Evolutionary conservation across 2,888 invertebrate genomes (phyloP).

Genomic region (Sisyra nigra): DNA sequence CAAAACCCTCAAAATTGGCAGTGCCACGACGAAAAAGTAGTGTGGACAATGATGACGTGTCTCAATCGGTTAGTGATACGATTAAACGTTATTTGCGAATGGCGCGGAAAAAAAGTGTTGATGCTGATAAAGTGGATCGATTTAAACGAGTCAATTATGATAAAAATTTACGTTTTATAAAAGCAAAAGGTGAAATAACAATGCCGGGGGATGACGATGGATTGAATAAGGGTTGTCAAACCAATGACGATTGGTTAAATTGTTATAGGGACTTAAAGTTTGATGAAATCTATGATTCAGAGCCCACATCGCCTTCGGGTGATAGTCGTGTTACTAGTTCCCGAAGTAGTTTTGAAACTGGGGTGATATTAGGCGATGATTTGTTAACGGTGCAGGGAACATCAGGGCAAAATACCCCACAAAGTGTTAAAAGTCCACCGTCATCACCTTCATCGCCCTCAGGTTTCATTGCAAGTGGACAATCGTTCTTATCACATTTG

Average conservation of each 20-base stretch:
- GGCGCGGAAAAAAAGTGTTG: conserved; percentile 76
- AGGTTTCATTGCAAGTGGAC: conserved; percentile 32
- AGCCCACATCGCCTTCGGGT: conserved; percentile 14
- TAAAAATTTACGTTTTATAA: conserved; percentile 66
- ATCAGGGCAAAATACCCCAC: conserved; percentile 12
- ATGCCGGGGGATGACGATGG: conserved; percentile 67
- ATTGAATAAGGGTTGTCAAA: conserved; percentile 58
- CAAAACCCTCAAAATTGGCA: conserved; percentile 20
- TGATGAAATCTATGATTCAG: conserved; percentile 22
- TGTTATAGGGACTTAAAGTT: conserved; percentile 33
- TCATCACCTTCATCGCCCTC: conserved; percentile 28
- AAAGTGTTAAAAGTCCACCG: conserved; percentile 14
- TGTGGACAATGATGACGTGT: conserved; percentile 70
- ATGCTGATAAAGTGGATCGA: conserved; percentile 61
- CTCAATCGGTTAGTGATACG: conserved; percentile 74
- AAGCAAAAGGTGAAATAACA: conserved; percentile 56
- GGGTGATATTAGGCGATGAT: conserved; percentile 22
- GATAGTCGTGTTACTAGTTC: conserved; percentile 32
- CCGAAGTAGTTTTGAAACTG: conserved; percentile 33
- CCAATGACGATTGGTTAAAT: conserved; percentile 59
- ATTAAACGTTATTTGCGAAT: conserved; percentile 73
- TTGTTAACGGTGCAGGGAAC: conserved; percentile 13
- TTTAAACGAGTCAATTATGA: conserved; percentile 84
- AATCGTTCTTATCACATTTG: conserved; percentile 46
- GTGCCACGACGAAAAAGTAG: conserved; percentile 50